Conservation (phyloP, 2,797 vertebrate species). For the Periophthalmus magnuspinnatus region DNA sequence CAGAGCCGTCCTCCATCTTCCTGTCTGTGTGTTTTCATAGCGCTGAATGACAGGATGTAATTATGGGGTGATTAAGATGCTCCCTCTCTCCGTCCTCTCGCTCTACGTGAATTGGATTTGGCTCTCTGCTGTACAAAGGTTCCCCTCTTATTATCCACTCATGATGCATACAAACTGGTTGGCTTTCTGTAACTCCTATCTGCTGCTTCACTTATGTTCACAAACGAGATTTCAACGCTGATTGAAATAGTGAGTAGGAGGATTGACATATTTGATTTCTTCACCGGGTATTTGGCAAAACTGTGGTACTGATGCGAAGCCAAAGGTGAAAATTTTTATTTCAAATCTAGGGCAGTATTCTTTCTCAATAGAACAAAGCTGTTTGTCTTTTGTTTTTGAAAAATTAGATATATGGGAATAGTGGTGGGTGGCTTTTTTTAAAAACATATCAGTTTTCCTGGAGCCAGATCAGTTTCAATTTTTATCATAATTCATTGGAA, state of each 20-base stretch:
- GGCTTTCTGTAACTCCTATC: slow-evolving; percentile 14
- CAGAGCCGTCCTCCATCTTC: slow-evolving; percentile 58
- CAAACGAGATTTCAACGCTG: slow-evolving; percentile 51
- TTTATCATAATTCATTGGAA: too few relatives aligned
- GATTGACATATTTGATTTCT: slow-evolving; percentile 41
- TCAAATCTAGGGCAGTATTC: too few relatives aligned
- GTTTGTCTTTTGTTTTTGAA: too few relatives aligned
- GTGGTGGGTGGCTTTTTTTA: too few relatives aligned
- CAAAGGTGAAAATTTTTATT: too few relatives aligned
- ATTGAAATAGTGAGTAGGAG: slow-evolving; percentile 15
- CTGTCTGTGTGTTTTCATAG: slow-evolving; percentile 66
- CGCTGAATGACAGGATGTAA: slow-evolving; percentile 73
- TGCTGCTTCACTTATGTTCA: slow-evolving; percentile 30
- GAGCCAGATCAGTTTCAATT: too few relatives aligned
- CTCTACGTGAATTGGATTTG: slow-evolving; percentile 52
- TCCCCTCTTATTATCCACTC: slow-evolving; percentile 17
- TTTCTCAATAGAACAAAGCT: too few relatives aligned
- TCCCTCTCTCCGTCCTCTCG: slow-evolving; percentile 53
- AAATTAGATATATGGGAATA: too few relatives aligned
- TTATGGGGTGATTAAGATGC: slow-evolving; percentile 73
- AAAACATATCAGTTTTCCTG: too few relatives aligned
- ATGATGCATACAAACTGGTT: slow-evolving; percentile 14
- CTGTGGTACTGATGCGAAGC: not conserved
- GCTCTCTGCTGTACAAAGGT: slow-evolving; percentile 49
- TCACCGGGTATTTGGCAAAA: slow-evolving; percentile 46